Percentiles rank a stretch among this genome's conserved stretches.
Evolutionary conservation across 2,797 vertebrate species (phyloP).

Genomic region (Neosilurus hyrtlii): DNA sequence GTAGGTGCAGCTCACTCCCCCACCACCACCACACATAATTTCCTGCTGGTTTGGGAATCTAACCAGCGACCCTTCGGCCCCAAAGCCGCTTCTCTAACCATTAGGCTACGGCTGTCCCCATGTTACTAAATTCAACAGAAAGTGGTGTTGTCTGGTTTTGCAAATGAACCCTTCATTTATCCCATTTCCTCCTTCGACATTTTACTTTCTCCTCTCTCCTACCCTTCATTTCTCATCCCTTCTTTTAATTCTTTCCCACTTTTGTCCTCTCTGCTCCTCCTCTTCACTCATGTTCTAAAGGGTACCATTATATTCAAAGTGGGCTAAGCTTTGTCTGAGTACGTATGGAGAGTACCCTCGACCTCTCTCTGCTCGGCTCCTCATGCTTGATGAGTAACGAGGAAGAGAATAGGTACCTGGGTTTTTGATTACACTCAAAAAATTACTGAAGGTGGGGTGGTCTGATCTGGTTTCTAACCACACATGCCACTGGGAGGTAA

Average conservation of each 20-base stretch:
- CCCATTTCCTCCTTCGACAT: neutral
- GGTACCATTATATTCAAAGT: neutral
- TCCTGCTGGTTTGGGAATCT: no score
- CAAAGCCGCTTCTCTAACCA: no score
- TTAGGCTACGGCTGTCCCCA: no score
- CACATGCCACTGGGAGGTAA: neutral
- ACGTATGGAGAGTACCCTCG: neutral
- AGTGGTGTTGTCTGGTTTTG: no score
- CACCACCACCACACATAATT: no score
- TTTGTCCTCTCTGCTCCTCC: neutral
- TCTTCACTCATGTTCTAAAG: neutral
- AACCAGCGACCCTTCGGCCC: no score
- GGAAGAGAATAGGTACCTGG: neutral
- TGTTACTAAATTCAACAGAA: no score
- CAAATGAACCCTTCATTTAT: no score
- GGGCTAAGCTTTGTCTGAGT: slow-evolving; percentile 1
- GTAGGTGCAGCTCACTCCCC: no score
- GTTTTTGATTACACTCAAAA: neutral
- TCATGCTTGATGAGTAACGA: neutral
- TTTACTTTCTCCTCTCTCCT: neutral
- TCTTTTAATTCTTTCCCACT: neutral
- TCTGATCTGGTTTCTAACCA: neutral
- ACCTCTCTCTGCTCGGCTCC: neutral
- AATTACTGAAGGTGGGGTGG: neutral
- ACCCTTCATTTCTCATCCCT: neutral